Base-by-base conservation (phyloP, 2,888 invertebrate species). In the Drosophila nr. perissopoda region DNA sequence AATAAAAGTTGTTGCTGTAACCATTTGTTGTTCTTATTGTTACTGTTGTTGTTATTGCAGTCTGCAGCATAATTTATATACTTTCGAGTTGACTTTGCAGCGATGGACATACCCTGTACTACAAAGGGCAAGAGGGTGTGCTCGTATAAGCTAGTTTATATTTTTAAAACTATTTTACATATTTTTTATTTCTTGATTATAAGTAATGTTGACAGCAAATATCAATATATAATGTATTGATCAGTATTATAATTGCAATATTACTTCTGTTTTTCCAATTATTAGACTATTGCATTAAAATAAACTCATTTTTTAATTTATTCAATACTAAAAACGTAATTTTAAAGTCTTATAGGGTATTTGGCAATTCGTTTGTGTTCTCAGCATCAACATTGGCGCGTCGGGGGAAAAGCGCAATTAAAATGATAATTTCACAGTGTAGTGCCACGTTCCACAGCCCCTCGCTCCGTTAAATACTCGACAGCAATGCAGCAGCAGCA, bases 331-430 rank as follows among this genome's bases (percentile, higher is more conserved):
- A 21, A 29, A 25, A 3, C 2, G 8, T 40, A 0, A 21, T 21
- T 34, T 34, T 11, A 0, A 13, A 4, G 16, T 16, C 25, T 29
- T 34, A 25, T 11, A 61, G 77, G 34, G 65, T 54, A 65, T 59
- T 18, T 21, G 0, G 0, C 0, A 7, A 53, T 53, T 49, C 4
- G 21, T n/a, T 11, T 33, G 27, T 4, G 3, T 11, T 10, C 4
- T 10, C 6, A 53, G 8, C 52, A 18, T 27, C 38, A 13, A 31
- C n/a, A 40, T 21, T 59, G 21, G 53, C 42, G 48, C 38, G 64
- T 56, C 40, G 75, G 48, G 78, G 80, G 74, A 87, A 83, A 81
- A 87, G 83, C 78, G 85, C 86, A 86, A 86, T 86, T 86, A 86
- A 86, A 86, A 86, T 87, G 87, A 83, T 86, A 84, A 86, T 86